Conservation (phyloP, 2,113 vertebrate species). For the Marcusenius ussheri region DNA sequence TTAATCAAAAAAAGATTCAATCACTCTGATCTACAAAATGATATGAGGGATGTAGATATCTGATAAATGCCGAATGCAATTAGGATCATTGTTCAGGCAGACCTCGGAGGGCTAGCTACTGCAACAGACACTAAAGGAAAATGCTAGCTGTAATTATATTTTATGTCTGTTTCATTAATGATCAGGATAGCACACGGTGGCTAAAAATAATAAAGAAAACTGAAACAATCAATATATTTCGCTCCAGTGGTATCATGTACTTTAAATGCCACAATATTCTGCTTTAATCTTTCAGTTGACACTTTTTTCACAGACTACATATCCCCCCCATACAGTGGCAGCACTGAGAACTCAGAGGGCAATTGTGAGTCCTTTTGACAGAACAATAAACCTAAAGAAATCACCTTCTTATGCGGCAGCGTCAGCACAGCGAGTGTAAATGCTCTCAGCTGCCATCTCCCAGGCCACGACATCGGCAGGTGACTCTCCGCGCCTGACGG, state of each 20-base stretch:
- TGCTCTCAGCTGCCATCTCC: neutral
- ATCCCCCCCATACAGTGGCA: neutral
- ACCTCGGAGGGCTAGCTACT: neutral
- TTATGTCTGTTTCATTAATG: conserved; percentile 43
- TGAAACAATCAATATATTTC: conserved; percentile 43
- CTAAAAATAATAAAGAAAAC: conserved; percentile 34
- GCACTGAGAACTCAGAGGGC: neutral
- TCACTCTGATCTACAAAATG: conserved; percentile 40
- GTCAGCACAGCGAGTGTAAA: neutral
- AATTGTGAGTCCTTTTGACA: neutral
- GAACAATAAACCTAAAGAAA: neutral
- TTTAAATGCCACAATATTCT: conserved; percentile 22
- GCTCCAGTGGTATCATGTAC: conserved; percentile 27
- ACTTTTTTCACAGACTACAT: neutral
- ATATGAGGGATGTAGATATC: conserved; percentile 20
- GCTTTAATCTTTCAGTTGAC: conserved; percentile 21
- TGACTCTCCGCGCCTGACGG: neutral
- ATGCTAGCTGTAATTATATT: conserved; percentile 9
- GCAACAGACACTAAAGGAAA: neutral
- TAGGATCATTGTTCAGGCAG: neutral
- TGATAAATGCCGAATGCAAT: conserved; percentile 52
- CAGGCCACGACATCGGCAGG: neutral
- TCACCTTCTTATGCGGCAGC: neutral
- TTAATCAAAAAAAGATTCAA: conserved; percentile 56
- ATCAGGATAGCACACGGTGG: conserved; percentile 49